Evolutionary conservation across 2,888 invertebrate genomes (phyloP).

Genomic region (Apotomis betuletana): DNA sequence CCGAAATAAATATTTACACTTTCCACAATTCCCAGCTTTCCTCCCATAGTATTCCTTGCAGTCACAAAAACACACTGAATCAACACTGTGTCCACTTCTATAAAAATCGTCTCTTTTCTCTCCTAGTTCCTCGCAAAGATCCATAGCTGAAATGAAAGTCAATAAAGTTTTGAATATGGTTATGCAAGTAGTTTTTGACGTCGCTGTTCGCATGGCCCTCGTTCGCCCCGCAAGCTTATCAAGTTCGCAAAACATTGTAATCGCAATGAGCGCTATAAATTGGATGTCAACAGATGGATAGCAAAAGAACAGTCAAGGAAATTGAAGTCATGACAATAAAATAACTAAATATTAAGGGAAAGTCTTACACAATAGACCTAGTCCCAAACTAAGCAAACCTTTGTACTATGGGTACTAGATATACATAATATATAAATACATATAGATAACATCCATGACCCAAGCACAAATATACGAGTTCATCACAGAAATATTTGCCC

Average conservation of each 20-base stretch:
- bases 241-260: slow-evolving; percentile 1
- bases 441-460: too few species aligned
- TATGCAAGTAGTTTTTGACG: background rate
- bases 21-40: background rate
- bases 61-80: background rate
- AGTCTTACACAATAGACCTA: too few species aligned
- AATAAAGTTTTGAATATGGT: slow-evolving; percentile 10
- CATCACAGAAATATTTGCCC: too few species aligned
- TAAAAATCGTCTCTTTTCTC: slow-evolving; percentile 2
- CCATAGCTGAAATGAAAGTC: slow-evolving; percentile 20
- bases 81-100: background rate
- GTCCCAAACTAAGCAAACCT: too few species aligned
- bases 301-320: too few species aligned
- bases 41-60: background rate
- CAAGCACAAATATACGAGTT: too few species aligned
- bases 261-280: background rate
- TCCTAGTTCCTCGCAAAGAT: background rate
- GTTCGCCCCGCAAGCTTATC: background rate
- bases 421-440: too few species aligned
- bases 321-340: too few species aligned
- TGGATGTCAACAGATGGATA: too few species aligned
- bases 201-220: slow-evolving; percentile 9
- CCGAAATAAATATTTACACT: slow-evolving; percentile 4
- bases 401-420: too few species aligned
- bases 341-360: too few species aligned